Conservation (phyloP, 2,113 vertebrate species). For the Muntiacus muntjak region DNA sequence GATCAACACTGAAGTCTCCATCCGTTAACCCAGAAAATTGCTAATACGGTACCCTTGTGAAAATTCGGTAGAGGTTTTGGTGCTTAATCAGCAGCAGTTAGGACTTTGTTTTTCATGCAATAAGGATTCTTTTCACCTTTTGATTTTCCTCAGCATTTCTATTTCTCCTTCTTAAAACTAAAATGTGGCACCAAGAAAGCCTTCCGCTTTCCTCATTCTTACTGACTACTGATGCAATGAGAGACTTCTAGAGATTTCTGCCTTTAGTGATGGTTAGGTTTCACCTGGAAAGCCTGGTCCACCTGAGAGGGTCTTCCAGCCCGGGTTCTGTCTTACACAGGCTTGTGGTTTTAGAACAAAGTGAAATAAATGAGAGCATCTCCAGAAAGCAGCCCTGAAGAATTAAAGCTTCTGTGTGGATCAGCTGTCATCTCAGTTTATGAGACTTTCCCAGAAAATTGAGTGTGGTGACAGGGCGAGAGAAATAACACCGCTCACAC, state of each 20-base stretch:
- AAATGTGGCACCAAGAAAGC: not conserved
- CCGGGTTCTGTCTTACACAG: accelerated
- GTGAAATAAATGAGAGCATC: not conserved
- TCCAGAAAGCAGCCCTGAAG: not conserved
- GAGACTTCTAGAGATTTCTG: not conserved
- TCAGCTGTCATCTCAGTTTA: not conserved
- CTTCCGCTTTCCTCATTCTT: not conserved
- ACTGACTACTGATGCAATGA: accelerated
- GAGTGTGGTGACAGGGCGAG: not conserved
- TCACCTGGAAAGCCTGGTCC: not conserved
- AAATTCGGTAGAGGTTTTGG: not conserved
- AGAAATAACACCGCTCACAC: slow-evolving; percentile 6
- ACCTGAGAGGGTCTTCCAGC: accelerated
- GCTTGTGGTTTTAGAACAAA: not conserved
- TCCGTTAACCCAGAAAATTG: accelerated
- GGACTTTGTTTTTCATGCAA: not conserved
- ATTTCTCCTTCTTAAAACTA: not conserved
- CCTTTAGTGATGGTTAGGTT: accelerated
- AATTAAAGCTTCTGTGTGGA: not conserved
- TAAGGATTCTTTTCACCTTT: not conserved
- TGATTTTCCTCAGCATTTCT: not conserved
- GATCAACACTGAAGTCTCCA: no score
- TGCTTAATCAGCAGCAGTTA: not conserved
- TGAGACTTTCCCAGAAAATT: slow-evolving; percentile 53
- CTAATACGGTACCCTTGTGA: no score